Base-by-base conservation (phyloP, 2,888 invertebrate species). In the Phasia obesa region DNA sequence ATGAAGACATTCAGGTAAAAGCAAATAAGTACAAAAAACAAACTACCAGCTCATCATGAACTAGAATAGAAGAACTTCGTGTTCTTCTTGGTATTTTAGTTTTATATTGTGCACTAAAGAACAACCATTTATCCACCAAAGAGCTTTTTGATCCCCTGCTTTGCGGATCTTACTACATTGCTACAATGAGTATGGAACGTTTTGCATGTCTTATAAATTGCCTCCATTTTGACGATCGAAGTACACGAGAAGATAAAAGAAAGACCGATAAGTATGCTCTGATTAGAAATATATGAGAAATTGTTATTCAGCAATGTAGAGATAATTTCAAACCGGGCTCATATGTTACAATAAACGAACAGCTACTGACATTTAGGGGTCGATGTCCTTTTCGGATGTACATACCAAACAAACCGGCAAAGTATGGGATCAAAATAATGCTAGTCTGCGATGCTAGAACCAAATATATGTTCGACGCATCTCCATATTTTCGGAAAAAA, bases 171-270 rank as follows among this genome's bases (percentile, higher is more conserved):
- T 27, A 53, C 25, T n/a, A 53, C 27, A 57, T 67, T 23, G 79
- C 67, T 49, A 60, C 74, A 80, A 80, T 80, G 74, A 80, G 67
- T 74, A 59, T 67, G n/a, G n/a, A n/a, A n/a, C n/a, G n/a, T n/a
- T n/a, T n/a, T n/a, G n/a, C n/a, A n/a, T n/a, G n/a, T n/a, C 53
- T 80, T 27, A 59, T 80, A 47, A 74, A 60, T 42, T 67, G 51
- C 44, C 53, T 60, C 38, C 67, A 67, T 67, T 74, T 74, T 59
- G 74, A 67, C 59, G n/a, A n/a, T n/a, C n/a, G n/a, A n/a, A n/a
- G n/a, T n/a, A n/a, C n/a, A n/a, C n/a, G 59, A 70, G 62, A 77
- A 38, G 35, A 59, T 51, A 49, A 70, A 60, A 77, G 70, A 44
- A 53, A 23, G 23, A 47, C 38, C 7, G 47, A 47, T 47, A 59